Percentiles rank a stretch among this genome's conserved stretches.
Evolutionary conservation across 1,140 invertebrate species (phyloP).

Genomic region (Ganaspis sp.): DNA sequence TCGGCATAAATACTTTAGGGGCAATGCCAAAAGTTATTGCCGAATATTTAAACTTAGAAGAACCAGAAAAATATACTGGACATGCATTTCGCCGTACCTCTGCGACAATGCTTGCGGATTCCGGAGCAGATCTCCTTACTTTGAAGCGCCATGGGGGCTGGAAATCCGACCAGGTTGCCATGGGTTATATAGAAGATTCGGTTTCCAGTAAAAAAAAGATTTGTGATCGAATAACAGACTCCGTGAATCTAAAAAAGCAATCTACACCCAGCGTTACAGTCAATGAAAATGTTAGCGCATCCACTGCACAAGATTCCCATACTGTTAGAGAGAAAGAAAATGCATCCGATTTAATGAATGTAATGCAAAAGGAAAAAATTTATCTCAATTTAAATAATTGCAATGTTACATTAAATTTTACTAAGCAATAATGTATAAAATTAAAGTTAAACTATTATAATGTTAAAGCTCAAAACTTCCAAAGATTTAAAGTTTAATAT

Average conservation of each 20-base stretch:
- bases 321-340: too few species aligned
- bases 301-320: too few species aligned
- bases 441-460: too few species aligned
- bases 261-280: too few species aligned
- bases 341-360: too few species aligned
- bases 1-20: conserved; percentile 31
- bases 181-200: conserved; percentile 1
- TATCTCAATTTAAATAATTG: neutral
- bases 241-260: conserved; percentile 8
- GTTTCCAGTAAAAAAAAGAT: conserved; percentile 27
- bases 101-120: conserved; percentile 41
- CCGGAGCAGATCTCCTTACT: conserved; percentile 48
- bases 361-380: too few species aligned
- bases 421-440: too few species aligned
- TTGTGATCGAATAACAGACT: neutral
- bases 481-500: too few species aligned
- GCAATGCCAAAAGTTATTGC: conserved; percentile 22
- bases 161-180: conserved; percentile 35
- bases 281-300: too few species aligned
- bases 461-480: too few species aligned
- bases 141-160: conserved; percentile 51
- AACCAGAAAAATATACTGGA: conserved; percentile 42
- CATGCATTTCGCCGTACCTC: conserved; percentile 47
- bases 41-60: conserved; percentile 39
- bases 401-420: too few species aligned